Percentiles rank a stretch among this genome's conserved stretches.
phyloP scores from a whole-genome alignment of 2,113 vertebrate species.

The Lampris megalopsis region DNA sequence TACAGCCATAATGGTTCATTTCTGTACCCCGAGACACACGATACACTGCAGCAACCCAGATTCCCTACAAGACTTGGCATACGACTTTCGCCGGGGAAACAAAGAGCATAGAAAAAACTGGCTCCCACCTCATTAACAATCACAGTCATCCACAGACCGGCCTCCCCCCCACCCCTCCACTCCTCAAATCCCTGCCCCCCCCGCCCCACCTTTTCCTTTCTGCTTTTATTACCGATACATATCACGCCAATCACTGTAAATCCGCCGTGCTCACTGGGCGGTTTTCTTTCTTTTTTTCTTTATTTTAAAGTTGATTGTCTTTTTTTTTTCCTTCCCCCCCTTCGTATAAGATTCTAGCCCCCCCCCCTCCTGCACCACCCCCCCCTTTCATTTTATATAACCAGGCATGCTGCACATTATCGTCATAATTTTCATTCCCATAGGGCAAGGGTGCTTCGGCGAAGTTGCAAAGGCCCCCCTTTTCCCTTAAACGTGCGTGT shows the following conservation, averaged over 20 bases:
- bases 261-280: conserved; percentile 45
- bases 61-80: conserved; percentile 74
- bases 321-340: conserved; percentile 37
- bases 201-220: conserved; percentile 32
- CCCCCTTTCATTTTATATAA: conserved; percentile 56
- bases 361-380: conserved; percentile 5
- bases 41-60: conserved; percentile 74
- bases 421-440: conserved; percentile 74
- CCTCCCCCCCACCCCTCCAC: neutral
- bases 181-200: neutral
- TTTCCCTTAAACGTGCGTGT: conserved; percentile 72
- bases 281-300: conserved; percentile 35
- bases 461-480: conserved; percentile 62
- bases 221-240: conserved; percentile 68
- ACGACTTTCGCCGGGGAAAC: conserved; percentile 67
- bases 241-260: conserved; percentile 63
- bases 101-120: conserved; percentile 71
- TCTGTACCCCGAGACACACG: conserved; percentile 74
- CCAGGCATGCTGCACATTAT: conserved; percentile 61
- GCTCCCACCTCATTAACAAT: conserved; percentile 77
- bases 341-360: conserved; percentile 36
- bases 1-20: conserved; percentile 74
- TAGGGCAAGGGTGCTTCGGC: conserved; percentile 62
- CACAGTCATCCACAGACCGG: conserved; percentile 50
- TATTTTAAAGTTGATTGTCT: neutral